Percentiles rank a stretch among this genome's conserved stretches.
phyloP scores from a whole-genome alignment of 2,888 invertebrate species.

The Eristalinus sepulchralis region DNA sequence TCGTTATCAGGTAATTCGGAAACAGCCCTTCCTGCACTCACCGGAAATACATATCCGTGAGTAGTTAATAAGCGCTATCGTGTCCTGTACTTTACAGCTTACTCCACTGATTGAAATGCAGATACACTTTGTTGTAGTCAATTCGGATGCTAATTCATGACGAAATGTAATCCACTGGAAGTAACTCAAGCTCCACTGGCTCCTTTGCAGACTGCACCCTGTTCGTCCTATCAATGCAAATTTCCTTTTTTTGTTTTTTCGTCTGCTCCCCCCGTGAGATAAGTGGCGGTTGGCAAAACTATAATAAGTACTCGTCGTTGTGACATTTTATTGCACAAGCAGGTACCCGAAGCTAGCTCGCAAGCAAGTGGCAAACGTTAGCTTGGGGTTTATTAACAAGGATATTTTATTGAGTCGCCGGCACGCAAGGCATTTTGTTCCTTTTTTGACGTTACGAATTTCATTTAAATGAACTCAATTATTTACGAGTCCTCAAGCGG shows the following conservation, averaged over 20 bases:
- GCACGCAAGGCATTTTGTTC: not conserved
- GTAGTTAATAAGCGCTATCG: not conserved
- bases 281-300: not conserved
- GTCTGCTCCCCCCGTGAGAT: not conserved
- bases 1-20: not conserved
- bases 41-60: not conserved
- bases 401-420: not conserved
- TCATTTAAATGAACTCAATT: not conserved
- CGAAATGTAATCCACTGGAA: not conserved
- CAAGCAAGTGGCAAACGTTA: not conserved
- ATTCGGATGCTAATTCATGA: constrained; percentile 20
- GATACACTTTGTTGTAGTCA: not conserved
- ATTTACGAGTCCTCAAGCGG: not conserved
- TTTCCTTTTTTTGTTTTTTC: not conserved
- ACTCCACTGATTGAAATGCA: not conserved
- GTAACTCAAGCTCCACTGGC: not conserved
- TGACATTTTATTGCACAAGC: not conserved
- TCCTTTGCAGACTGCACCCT: not conserved
- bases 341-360: not conserved
- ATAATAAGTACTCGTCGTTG: not conserved
- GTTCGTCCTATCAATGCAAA: not conserved
- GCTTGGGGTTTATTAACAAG: not conserved
- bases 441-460: not conserved
- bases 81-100: not conserved
- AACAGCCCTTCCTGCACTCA: not conserved